A percentile compares a stretch with the other conserved stretches of the same genome.
phyloP scores from a whole-genome alignment of 2,888 invertebrate genomes.

The Bibio marci region DNA sequence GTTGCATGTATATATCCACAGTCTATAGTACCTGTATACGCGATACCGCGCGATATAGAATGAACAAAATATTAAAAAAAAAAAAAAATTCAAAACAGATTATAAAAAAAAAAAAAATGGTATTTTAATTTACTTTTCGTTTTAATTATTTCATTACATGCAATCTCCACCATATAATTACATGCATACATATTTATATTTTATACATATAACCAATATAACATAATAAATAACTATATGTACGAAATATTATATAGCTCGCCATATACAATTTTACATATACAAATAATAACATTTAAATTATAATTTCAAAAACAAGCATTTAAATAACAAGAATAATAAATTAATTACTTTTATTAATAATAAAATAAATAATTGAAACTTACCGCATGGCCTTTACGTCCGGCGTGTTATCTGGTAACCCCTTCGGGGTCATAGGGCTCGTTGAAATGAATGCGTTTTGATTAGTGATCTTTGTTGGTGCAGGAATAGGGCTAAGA shows the following conservation, averaged over 20 bases:
- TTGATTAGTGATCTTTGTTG: constrained; percentile 13
- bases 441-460: constrained; percentile 11
- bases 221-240: too few relatives aligned
- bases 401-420: constrained; percentile 14
- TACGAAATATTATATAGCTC: too few relatives aligned
- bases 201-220: too few relatives aligned
- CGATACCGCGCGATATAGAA: too few relatives aligned
- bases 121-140: background rate
- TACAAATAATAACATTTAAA: too few relatives aligned
- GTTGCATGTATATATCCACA: constrained; percentile 88
- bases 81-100: too few relatives aligned
- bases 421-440: constrained; percentile 15
- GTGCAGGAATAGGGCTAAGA: constrained; percentile 13
- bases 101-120: background rate
- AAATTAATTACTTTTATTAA: too few relatives aligned
- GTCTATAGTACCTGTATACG: constrained; percentile 59
- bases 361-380: too few relatives aligned
- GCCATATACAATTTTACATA: too few relatives aligned
- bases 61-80: too few relatives aligned
- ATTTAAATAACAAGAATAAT: too few relatives aligned
- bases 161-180: background rate
- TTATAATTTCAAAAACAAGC: too few relatives aligned
- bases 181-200: background rate
- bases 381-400: constrained; percentile 17
- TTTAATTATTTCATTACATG: background rate